phyloP scores from a whole-genome alignment of 2,797 vertebrate genomes.

The Smutsia gigantea region DNA sequence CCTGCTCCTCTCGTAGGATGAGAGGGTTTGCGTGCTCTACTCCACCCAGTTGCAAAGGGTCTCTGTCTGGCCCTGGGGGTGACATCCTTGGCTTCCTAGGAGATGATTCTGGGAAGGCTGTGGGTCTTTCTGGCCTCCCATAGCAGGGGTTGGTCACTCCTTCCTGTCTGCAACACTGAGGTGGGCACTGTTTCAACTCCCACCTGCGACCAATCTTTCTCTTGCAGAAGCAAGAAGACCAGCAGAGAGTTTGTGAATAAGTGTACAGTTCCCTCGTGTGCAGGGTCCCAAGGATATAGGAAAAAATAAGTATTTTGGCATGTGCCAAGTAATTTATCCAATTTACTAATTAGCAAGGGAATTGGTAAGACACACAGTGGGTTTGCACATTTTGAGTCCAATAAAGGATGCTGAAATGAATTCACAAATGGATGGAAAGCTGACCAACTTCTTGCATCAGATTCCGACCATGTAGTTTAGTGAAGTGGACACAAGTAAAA shows the following conservation, averaged over 20 bases:
- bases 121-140: too few species aligned
- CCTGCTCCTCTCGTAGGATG: not conserved
- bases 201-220: not conserved
- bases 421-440: not conserved
- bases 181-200: not conserved
- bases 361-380: not conserved
- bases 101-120: not conserved
- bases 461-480: too few species aligned
- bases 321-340: not conserved
- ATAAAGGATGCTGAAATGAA: not conserved
- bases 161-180: fast-evolving
- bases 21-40: not conserved
- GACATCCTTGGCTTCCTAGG: not conserved
- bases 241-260: not conserved
- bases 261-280: too few species aligned
- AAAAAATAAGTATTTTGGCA: not conserved
- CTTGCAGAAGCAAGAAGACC: not conserved
- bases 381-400: not conserved
- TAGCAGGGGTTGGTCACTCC: too few species aligned
- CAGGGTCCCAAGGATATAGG: not conserved
- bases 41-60: not conserved
- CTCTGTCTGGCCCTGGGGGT: not conserved
- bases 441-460: not conserved
- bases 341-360: not conserved
- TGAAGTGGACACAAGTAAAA: not conserved